Percentiles rank a stretch among this genome's conserved stretches.
Evolutionary conservation across 2,797 vertebrate species (phyloP).

Genomic region (Danionella dracula): DNA sequence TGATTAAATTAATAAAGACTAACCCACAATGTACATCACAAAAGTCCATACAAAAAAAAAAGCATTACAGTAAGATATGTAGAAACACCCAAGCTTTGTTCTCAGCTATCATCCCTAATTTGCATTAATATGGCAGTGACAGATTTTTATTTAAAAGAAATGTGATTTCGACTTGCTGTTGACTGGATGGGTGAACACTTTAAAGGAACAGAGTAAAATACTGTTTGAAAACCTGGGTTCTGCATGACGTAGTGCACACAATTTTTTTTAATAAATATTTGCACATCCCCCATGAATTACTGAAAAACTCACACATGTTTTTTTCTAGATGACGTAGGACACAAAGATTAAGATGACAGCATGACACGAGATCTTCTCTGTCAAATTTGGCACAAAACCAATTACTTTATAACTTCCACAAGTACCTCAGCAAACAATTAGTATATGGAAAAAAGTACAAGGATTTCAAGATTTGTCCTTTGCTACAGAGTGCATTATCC

Average conservation of each 20-base stretch:
- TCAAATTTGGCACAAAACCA: conserved; percentile 43
- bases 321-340: conserved; percentile 64
- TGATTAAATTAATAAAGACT: conserved; percentile 99
- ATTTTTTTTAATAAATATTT: conserved; percentile 90
- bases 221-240: conserved; percentile 67
- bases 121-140: conserved; percentile 82
- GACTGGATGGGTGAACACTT: conserved; percentile 66
- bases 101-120: conserved; percentile 76
- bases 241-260: conserved; percentile 77
- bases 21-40: conserved; percentile 98
- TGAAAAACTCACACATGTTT: conserved; percentile 76
- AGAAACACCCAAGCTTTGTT: conserved; percentile 86
- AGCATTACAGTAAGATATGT: conserved; percentile 94
- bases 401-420: conserved; percentile 23
- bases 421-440: conserved; percentile 3
- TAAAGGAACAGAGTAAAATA: conserved; percentile 64
- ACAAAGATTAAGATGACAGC: conserved; percentile 4
- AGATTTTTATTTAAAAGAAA: conserved; percentile 72
- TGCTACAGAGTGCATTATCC: conserved; percentile 13
- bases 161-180: conserved; percentile 73
- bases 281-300: conserved; percentile 81
- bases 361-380: conserved; percentile 24
- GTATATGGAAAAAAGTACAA: background rate
- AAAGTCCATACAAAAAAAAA: conserved; percentile 75
- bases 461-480: conserved; percentile 18